Base-by-base conservation (phyloP, 2,797 vertebrate species). In the Nannoperca australis region DNA sequence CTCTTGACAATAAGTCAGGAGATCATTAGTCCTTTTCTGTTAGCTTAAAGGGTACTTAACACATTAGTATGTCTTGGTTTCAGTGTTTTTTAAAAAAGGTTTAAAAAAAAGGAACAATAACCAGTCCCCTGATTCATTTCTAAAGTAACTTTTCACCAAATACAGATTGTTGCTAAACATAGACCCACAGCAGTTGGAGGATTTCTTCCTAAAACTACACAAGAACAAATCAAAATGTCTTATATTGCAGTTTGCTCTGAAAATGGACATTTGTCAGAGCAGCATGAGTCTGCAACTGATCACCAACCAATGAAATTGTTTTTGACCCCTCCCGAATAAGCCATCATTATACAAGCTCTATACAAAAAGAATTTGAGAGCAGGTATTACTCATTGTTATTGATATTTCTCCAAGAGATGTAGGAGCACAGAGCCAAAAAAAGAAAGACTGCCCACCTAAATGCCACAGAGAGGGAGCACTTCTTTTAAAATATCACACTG, bases 361-460 rank as follows among this genome's bases (percentile, higher is more conserved):
- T n/a, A 72, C 70, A 61, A 60, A 83, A 78, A 70, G 38, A 69
- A 78, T 70, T 13, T 54, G 53, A 84, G 75, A 63, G 80, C 77
- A 83, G 62, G 58, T 68, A 84, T 91, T 83, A 85, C 69, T 88
- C 87, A 90, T 44, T 18, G 66, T 78, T 86, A 86, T 86, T 80
- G 83, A 84, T 82, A 87, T 79, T 87, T 71, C 72, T 81, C 55
- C 30, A 30, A 76, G 45, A 83, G 70, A 62, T 38, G 70, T 68
- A 76, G 70, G 70, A 82, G 45, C 74, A 56, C 10, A 27, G 47
- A 68, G 55, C 40, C 58, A 20, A 58, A 83, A 79, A 55, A 51
- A 81, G 62, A 84, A 78, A 69, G 67, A 81, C 47, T 62, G 60
- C 76, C 80, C 83, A 84, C 70, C 44, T 61, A 61, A 85, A 85